Evolutionary conservation across 1,140 invertebrate genomes (phyloP).

Genomic region (Penaeus indicus): DNA sequence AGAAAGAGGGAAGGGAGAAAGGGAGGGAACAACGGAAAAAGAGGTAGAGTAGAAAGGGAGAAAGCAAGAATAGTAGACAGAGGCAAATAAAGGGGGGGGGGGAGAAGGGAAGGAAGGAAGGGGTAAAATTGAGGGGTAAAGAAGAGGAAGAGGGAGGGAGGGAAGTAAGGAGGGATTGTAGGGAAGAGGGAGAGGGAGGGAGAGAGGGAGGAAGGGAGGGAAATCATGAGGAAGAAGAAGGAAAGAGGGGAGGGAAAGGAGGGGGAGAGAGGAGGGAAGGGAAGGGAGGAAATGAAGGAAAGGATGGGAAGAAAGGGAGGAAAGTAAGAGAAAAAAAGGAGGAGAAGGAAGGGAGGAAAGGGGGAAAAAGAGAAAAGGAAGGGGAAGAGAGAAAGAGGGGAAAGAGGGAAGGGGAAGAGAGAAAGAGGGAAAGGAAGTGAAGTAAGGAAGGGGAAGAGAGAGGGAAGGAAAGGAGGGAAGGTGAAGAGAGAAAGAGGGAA

Average conservation of each 20-base stretch:
- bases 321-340: not conserved
- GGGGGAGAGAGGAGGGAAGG: not conserved
- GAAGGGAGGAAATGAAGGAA: not conserved
- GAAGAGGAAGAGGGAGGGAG: not conserved
- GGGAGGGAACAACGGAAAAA: not conserved
- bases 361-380: not conserved
- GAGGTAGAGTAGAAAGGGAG: not conserved
- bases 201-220: not conserved
- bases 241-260: not conserved
- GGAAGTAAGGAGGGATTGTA: too few relatives aligned
- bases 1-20: too few relatives aligned
- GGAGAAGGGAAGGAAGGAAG: too few relatives aligned
- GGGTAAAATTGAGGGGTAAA: not conserved
- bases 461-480: too few relatives aligned
- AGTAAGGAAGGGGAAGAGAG: too few relatives aligned
- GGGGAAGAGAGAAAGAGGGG: not conserved
- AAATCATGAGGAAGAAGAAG: not conserved
- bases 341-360: not conserved
- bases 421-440: too few relatives aligned
- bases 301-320: not conserved
- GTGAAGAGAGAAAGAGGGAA: too few relatives aligned
- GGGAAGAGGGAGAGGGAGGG: not conserved
- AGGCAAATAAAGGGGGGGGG: too few relatives aligned
- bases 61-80: too few relatives aligned
- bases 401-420: not conserved